phyloP scores from a whole-genome alignment of 1,140 invertebrate genomes.

The Drosophila simulans region DNA sequence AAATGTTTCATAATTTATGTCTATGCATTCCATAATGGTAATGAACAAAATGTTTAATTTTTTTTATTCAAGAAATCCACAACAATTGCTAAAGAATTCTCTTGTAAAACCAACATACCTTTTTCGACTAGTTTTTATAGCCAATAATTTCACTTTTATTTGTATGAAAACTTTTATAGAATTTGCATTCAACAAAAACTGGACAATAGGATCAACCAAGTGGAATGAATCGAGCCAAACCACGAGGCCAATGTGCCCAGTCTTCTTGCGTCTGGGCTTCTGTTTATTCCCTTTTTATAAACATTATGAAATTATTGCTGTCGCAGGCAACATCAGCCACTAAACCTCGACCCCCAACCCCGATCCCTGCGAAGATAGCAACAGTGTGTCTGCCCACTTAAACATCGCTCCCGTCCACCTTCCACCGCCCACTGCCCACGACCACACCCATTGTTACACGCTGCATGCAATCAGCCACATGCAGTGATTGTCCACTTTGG shows the following conservation, averaged over 20 bases:
- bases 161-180: too few species aligned
- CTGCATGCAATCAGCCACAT: constrained; percentile 71
- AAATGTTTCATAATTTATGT: too few species aligned
- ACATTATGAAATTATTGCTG: constrained; percentile 72
- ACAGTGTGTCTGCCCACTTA: constrained; percentile 17
- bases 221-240: not conserved
- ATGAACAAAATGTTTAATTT: too few species aligned
- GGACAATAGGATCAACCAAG: not conserved
- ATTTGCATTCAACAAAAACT: not conserved
- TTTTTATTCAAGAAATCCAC: too few species aligned
- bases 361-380: constrained; percentile 1
- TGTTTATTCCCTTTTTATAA: constrained; percentile 49
- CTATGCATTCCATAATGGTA: too few species aligned
- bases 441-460: constrained; percentile 26
- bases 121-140: too few species aligned
- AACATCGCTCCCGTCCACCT: too few species aligned
- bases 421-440: not conserved
- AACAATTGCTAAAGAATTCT: too few species aligned
- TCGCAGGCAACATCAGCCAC: constrained; percentile 42
- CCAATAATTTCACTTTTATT: too few species aligned
- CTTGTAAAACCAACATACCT: too few species aligned
- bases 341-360: not conserved
- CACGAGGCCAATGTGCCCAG: not conserved
- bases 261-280: constrained; percentile 1
- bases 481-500: constrained; percentile 77